phyloP scores from a whole-genome alignment of 2,888 invertebrate species.

The Pollenia amentaria region DNA sequence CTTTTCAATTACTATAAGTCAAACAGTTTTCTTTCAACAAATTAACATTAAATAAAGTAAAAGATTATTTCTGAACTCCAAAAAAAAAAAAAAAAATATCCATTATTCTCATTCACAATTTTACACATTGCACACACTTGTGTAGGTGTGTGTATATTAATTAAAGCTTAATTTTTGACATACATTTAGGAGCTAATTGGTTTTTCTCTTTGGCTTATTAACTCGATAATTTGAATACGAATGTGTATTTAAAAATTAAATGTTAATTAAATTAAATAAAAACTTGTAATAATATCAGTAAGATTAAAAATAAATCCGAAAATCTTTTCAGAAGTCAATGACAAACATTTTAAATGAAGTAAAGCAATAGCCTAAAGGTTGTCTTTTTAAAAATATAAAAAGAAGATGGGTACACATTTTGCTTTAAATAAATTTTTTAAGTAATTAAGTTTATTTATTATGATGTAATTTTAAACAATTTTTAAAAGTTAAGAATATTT shows the following conservation, averaged over 20 bases:
- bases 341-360: background rate
- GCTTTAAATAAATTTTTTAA: too few species aligned
- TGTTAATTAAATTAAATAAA: background rate
- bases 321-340: background rate
- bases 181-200: background rate
- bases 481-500: too few species aligned
- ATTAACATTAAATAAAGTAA: background rate
- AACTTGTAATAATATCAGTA: background rate
- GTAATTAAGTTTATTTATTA: too few species aligned
- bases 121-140: too few species aligned
- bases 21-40: background rate
- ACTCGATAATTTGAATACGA: background rate
- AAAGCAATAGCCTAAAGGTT: background rate
- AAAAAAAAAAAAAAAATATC: too few species aligned
- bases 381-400: background rate
- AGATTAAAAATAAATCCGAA: background rate
- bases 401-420: too few species aligned
- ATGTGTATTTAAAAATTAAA: background rate
- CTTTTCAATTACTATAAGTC: background rate
- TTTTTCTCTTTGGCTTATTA: background rate
- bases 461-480: too few species aligned
- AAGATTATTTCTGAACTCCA: too few species aligned
- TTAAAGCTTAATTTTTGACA: background rate
- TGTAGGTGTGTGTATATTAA: background rate
- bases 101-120: background rate